Conservation (phyloP, 2,888 invertebrate species). For the Apodemia hepburni region DNA sequence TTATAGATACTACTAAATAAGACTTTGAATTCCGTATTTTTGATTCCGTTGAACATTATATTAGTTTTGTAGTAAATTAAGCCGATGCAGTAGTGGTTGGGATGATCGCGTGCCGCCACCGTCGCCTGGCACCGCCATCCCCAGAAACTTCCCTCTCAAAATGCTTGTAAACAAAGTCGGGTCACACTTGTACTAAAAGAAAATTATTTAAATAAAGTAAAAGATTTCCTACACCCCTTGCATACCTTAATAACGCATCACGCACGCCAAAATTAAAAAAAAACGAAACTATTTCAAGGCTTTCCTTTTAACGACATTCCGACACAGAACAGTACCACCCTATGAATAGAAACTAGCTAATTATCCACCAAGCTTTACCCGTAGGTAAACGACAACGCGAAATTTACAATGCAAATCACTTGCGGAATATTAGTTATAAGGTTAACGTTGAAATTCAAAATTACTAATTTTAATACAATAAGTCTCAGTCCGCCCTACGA, state of each 20-base stretch:
- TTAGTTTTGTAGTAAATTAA: constrained; percentile 39
- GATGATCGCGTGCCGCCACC: constrained; percentile 64
- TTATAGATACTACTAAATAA: neutral
- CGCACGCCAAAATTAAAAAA: constrained; percentile 38
- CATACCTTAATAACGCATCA: constrained; percentile 32
- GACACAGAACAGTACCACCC: constrained; percentile 47
- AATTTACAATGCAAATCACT: constrained; percentile 78
- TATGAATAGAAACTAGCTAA: constrained; percentile 77
- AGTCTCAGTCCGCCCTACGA: constrained; percentile 72
- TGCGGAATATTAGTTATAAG: constrained; percentile 76
- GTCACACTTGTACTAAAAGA: constrained; percentile 33
- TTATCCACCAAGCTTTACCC: constrained; percentile 73
- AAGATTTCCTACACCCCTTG: constrained; percentile 35
- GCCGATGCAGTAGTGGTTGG: constrained; percentile 54
- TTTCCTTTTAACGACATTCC: constrained; percentile 59
- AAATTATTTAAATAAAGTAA: constrained; percentile 25
- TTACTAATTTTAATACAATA: constrained; percentile 76
- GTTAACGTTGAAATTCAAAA: constrained; percentile 75
- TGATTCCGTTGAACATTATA: constrained; percentile 27
- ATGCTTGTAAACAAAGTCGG: constrained; percentile 59
- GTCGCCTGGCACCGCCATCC: constrained; percentile 79
- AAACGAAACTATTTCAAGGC: constrained; percentile 43
- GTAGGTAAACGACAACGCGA: constrained; percentile 65
- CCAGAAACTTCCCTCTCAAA: constrained; percentile 62
- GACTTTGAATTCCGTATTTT: constrained; percentile 32